These are phyloP conservation scores for Pseudorectes ferrugineus DNA, from an alignment of 2,113 vertebrate genomes.

Conservation along the genomic window DNA sequence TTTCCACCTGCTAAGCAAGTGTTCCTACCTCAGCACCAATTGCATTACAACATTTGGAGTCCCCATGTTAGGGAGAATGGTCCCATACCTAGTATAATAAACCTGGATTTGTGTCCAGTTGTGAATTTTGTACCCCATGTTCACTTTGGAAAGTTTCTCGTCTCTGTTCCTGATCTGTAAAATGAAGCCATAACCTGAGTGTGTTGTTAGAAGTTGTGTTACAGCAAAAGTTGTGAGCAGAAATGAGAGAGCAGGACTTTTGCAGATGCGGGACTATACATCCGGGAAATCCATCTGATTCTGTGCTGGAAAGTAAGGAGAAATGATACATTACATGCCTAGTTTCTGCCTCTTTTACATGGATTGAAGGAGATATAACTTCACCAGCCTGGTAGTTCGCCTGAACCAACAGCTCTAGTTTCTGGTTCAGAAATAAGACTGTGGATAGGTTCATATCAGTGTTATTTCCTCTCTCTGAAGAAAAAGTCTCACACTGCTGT, in stretches of 20 bases:
- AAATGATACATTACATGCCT: background rate
- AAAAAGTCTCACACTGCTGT: background rate
- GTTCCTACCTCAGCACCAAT: background rate
- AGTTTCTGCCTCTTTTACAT: background rate
- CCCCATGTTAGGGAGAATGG: background rate
- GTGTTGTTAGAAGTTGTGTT: background rate
- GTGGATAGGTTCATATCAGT: background rate
- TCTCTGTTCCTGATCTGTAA: background rate
- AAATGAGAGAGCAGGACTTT: background rate
- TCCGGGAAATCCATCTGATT: fast-evolving
- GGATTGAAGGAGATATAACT: background rate
- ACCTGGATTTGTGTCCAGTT: background rate
- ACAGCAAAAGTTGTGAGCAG: background rate
- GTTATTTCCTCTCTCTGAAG: background rate
- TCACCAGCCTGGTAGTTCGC: background rate
- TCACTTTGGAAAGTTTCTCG: background rate
- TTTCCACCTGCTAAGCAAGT: background rate
- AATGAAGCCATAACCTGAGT: background rate
- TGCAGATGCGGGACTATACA: background rate
- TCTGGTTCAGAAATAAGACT: background rate
- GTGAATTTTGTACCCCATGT: background rate
- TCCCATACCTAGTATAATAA: fast-evolving
- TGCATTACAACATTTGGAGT: background rate
- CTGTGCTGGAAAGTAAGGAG: background rate
- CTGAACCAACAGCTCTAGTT: background rate